Evolutionary conservation across 2,113 vertebrate genomes (phyloP).

Genomic region (Etia nguti): DNA sequence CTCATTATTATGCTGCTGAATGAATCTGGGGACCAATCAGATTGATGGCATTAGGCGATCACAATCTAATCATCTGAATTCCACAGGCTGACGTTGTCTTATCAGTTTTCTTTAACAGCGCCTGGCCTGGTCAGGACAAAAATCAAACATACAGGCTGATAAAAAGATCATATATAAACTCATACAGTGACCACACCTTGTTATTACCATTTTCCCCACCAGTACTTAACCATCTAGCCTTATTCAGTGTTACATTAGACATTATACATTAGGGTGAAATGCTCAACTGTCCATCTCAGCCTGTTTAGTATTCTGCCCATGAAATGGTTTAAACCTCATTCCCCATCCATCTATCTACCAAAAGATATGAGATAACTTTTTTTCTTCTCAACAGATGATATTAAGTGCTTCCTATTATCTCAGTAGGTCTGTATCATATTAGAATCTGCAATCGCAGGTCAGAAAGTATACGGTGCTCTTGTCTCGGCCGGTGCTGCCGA

Average conservation of each 20-base stretch:
- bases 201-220: background rate
- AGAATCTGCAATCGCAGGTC: constrained; percentile 96
- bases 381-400: constrained; percentile 84
- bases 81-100: background rate
- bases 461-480: constrained; percentile 87
- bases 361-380: constrained; percentile 98
- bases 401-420: constrained; percentile 99
- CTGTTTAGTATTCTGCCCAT: constrained; percentile 91
- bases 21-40: background rate
- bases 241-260: background rate
- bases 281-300: constrained; percentile 53
- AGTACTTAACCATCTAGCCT: background rate
- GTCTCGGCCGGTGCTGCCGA: constrained; percentile 90
- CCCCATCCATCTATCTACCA: constrained; percentile 62
- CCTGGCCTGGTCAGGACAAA: background rate
- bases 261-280: constrained; percentile 7
- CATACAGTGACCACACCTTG: background rate
- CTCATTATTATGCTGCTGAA: background rate
- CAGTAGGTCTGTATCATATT: constrained; percentile 98
- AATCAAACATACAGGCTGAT: background rate
- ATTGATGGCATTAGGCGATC: background rate
- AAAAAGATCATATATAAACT: background rate
- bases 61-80: background rate
- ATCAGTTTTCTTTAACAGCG: background rate
- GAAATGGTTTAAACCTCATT: constrained; percentile 89